These are phyloP conservation scores for Synanthedon andrenaeformis DNA, from an alignment of 2,888 invertebrate genomes.

Conservation along the genomic window DNA sequence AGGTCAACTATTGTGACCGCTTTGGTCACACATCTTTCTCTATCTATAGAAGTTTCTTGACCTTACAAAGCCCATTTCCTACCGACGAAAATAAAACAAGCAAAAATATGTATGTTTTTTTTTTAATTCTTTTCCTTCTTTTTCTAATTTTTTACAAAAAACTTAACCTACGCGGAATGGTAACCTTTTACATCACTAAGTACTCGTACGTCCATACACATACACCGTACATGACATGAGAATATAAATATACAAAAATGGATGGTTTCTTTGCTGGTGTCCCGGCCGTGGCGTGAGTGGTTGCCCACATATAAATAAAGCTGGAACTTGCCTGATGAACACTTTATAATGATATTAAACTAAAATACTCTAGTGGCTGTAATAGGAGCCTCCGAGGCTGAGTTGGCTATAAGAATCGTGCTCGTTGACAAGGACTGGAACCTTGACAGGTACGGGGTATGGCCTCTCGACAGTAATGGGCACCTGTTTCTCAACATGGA, in stretches of 20 bases:
- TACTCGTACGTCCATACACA: slow-evolving; percentile 52
- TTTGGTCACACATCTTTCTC: slow-evolving; percentile 19
- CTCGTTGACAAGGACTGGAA: slow-evolving; percentile 46
- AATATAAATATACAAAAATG: slow-evolving; percentile 59
- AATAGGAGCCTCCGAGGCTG: slow-evolving; percentile 32
- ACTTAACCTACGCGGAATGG: slow-evolving; percentile 55
- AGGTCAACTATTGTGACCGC: slow-evolving; percentile 39
- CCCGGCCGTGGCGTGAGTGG: slow-evolving; percentile 47
- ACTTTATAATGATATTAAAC: slow-evolving; percentile 28
- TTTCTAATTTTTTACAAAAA: slow-evolving; percentile 46
- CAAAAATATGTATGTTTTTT: slow-evolving; percentile 17
- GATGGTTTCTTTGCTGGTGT: slow-evolving; percentile 51
- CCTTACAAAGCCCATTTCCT: slow-evolving; percentile 16
- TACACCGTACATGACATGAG: slow-evolving; percentile 44
- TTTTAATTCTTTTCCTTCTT: slow-evolving; percentile 39
- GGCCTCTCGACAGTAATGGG: slow-evolving; percentile 68
- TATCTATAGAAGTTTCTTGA: slow-evolving; percentile 18
- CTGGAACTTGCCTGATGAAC: slow-evolving; percentile 30
- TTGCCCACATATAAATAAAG: slow-evolving; percentile 46
- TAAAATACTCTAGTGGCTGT: slow-evolving; percentile 51
- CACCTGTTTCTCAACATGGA: slow-evolving; percentile 59
- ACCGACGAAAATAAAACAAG: slow-evolving; percentile 24
- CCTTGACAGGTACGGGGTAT: slow-evolving; percentile 69
- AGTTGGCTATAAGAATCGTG: slow-evolving; percentile 21
- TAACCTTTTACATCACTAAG: slow-evolving; percentile 66